Evolutionary conservation across 2,113 vertebrate genomes (phyloP).

Genomic region (Picathartes gymnocephalus): DNA sequence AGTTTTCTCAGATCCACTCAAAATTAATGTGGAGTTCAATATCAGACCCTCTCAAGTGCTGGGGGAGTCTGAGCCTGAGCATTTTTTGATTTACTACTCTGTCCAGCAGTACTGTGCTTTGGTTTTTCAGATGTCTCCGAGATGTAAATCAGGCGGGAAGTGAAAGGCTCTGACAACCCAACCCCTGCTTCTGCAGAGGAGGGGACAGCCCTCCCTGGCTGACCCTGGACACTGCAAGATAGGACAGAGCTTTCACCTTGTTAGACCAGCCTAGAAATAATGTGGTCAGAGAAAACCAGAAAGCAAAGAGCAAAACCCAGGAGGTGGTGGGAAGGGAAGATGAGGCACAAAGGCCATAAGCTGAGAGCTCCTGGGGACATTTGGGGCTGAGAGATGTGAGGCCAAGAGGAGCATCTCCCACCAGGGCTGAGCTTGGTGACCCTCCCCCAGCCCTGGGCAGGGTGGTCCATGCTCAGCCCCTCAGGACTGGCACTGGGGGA

Average conservation of each 20-base stretch:
- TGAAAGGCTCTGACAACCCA: not conserved
- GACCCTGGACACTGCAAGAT: not conserved
- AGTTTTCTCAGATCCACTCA: conserved; percentile 3
- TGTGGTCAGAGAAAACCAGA: rapidly evolving
- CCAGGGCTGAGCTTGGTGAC: not conserved
- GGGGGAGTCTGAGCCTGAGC: not conserved
- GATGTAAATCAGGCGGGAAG: not conserved
- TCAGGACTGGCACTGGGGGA: rapidly evolving
- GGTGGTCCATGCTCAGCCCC: not conserved
- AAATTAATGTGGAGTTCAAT: conserved; percentile 21
- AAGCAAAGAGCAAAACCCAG: not conserved
- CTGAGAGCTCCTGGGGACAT: not conserved
- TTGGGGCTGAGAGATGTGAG: not conserved
- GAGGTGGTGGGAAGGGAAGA: not conserved
- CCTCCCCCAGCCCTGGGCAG: not conserved
- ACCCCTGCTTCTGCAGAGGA: not conserved
- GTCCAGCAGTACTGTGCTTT: not conserved
- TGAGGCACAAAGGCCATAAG: not conserved
- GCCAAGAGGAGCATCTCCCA: not conserved
- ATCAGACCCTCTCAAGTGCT: not conserved
- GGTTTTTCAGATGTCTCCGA: not conserved
- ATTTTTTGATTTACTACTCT: not conserved
- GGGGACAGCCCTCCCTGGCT: not conserved
- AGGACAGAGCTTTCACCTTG: not conserved
- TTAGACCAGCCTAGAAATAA: not conserved